phyloP scores from a whole-genome alignment of 2,113 vertebrate species.

The Thamnophis sirtalis region DNA sequence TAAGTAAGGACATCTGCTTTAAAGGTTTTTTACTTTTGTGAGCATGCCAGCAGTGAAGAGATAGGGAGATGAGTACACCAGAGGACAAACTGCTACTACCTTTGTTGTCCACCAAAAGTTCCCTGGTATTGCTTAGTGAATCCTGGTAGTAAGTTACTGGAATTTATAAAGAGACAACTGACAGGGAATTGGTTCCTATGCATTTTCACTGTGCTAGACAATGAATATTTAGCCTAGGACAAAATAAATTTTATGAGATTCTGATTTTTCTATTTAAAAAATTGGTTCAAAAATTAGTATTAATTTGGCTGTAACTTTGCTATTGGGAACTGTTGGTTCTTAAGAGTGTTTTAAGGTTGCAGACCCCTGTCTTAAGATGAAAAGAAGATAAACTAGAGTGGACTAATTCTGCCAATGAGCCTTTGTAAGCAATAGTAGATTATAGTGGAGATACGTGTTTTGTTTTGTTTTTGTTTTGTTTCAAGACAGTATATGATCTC shows the following conservation, averaged over 20 bases:
- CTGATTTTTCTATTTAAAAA: neutral
- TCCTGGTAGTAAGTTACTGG: neutral
- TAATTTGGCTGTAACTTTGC: neutral
- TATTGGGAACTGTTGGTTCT: neutral
- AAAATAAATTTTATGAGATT: neutral
- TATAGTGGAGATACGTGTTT: neutral
- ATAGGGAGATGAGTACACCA: neutral
- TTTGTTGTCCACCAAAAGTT: neutral
- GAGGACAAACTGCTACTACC: neutral
- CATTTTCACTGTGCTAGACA: neutral
- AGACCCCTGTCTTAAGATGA: too few species aligned
- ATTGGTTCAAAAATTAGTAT: neutral
- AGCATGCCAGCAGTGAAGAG: neutral
- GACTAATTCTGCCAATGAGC: neutral
- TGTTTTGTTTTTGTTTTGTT: neutral
- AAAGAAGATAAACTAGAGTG: neutral
- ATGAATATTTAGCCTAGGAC: too few species aligned
- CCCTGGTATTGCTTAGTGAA: neutral
- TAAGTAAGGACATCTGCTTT: neutral
- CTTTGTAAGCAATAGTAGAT: neutral
- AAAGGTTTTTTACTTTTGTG: neutral
- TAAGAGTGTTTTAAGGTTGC: too few species aligned
- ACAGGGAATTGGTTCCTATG: neutral
- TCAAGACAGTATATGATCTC: neutral
- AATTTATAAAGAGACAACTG: neutral